A percentile compares a stretch with the other conserved stretches of the same genome.
Conservation (phyloP, 1,140 invertebrate genomes). For the Drosophila ambigua region DNA sequence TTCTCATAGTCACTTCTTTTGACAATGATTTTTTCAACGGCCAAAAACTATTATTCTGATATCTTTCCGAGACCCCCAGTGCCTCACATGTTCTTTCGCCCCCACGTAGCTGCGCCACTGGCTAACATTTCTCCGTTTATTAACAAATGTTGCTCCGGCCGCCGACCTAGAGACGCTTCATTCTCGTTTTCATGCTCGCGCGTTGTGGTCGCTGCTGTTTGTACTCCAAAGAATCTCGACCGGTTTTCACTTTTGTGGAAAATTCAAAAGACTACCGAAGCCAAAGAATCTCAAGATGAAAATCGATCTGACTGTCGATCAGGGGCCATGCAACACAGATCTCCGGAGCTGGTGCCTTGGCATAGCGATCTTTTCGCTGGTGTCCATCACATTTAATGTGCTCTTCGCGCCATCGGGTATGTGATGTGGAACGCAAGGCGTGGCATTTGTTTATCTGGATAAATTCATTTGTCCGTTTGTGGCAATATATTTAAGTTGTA, state of each 20-base stretch:
- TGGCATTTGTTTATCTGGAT: constrained; percentile 35
- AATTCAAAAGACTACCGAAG: neutral
- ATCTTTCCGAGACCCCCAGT: too few species aligned
- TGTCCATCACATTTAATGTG: constrained; percentile 33
- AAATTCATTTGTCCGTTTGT: neutral
- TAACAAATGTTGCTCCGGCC: constrained; percentile 4
- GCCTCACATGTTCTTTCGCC: too few species aligned
- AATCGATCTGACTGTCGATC: constrained; percentile 58
- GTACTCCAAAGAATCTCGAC: constrained; percentile 4
- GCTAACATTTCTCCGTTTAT: neutral
- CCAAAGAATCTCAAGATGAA: constrained; percentile 46
- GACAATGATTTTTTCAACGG: too few species aligned
- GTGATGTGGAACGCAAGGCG: constrained; percentile 39
- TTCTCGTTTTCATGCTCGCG: constrained; percentile 40
- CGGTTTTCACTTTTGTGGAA: constrained; percentile 23
- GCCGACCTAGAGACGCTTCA: constrained; percentile 1
- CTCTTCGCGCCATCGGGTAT: constrained; percentile 45
- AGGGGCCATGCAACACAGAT: constrained; percentile 55
- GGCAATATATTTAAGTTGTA: constrained; percentile 6
- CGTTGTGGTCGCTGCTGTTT: constrained; percentile 12
- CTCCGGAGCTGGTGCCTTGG: constrained; percentile 63
- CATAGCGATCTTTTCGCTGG: constrained; percentile 55
- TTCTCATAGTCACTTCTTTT: too few species aligned
- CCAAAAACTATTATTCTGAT: too few species aligned
- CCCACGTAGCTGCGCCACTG: too few species aligned